Conservation (phyloP, 2,888 invertebrate species). For the Lithophane semibrunnea region DNA sequence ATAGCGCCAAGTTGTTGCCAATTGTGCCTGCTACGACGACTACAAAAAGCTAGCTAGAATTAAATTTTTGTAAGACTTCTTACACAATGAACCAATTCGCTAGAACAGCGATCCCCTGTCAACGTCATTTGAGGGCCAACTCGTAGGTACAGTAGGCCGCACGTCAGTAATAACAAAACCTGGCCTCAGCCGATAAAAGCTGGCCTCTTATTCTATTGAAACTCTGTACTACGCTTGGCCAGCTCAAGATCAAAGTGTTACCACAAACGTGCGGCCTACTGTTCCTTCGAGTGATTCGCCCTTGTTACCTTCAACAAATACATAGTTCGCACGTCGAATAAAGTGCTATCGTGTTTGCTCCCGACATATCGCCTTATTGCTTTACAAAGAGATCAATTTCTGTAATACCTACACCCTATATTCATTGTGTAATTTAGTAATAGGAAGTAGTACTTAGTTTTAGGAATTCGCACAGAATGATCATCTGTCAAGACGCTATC, state of each 20-base stretch:
- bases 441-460: neutral
- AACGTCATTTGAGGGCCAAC: too few species aligned
- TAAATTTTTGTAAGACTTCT: neutral
- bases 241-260: neutral
- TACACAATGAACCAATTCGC: neutral
- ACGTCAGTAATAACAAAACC: neutral
- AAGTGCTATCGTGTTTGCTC: neutral
- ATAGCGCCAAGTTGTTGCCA: too few species aligned
- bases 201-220: neutral
- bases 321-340: constrained; percentile 6
- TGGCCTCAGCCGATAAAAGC: neutral
- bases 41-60: neutral
- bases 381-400: constrained; percentile 25
- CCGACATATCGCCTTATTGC: constrained; percentile 10
- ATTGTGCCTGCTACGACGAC: neutral
- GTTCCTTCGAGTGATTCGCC: neutral
- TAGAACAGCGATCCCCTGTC: too few species aligned
- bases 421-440: neutral
- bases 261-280: neutral
- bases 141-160: too few species aligned
- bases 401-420: neutral
- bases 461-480: constrained; percentile 2
- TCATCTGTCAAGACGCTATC: constrained; percentile 33
- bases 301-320: constrained; percentile 14
- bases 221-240: neutral